A percentile compares a stretch with the other conserved stretches of the same genome.
These are phyloP conservation scores for Phorcus lineatus DNA, from an alignment of 2,888 invertebrate species.

Conservation along the genomic window DNA sequence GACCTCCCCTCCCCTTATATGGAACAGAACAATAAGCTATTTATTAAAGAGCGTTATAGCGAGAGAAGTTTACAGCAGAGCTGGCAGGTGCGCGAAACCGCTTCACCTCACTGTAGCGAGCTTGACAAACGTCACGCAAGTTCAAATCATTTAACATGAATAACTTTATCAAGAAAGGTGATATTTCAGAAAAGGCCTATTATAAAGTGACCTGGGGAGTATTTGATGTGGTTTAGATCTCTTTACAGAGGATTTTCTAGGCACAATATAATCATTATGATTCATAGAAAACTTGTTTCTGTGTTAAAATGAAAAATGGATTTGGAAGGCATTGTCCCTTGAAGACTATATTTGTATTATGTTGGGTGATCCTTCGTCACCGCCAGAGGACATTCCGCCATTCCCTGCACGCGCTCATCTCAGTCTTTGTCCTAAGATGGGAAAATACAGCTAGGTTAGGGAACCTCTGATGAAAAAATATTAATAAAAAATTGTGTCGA, in stretches of 20 bases:
- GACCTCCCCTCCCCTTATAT: too few relatives aligned
- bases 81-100: too few relatives aligned
- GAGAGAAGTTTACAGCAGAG: too few relatives aligned
- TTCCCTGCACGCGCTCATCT: neutral
- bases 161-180: neutral
- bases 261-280: too few relatives aligned
- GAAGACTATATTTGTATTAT: slow-evolving; percentile 10
- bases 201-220: neutral
- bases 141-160: slow-evolving; percentile 13
- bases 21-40: too few relatives aligned
- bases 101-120: neutral
- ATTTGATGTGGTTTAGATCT: slow-evolving; percentile 1
- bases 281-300: neutral
- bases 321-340: neutral
- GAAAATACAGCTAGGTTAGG: too few relatives aligned
- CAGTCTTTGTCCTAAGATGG: neutral
- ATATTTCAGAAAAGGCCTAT: neutral
- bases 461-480: too few relatives aligned
- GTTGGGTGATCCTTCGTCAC: neutral
- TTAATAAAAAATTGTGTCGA: too few relatives aligned
- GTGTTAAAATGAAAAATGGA: neutral
- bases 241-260: too few relatives aligned
- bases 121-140: neutral
- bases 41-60: too few relatives aligned
- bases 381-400: neutral